Evolutionary conservation across 1,140 invertebrate genomes (phyloP), one percentile per base, ranked within the genome.

Genomic region (Capitella teleta): DNA sequence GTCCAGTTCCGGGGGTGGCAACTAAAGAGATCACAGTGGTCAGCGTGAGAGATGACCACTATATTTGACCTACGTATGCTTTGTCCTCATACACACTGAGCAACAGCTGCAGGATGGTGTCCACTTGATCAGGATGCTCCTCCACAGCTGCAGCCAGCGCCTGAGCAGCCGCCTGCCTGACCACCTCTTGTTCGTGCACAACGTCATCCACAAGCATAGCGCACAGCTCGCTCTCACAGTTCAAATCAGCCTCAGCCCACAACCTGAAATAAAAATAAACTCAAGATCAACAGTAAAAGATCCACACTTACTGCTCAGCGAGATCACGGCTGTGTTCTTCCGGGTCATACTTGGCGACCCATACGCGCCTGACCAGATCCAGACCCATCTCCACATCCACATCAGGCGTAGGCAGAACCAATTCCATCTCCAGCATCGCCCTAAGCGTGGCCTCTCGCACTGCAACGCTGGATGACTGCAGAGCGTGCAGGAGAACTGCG

Each of bases 1-100:
- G 70, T 98, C 92, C 41, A 90, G 67, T 64, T 84, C 82, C 4
- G 87, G 84, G 14, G 86, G 87, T 53, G 88, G 85, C 74, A 91
- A 79, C 79, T 84, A 40, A 21, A 16, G 38, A 10, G 25, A 24
- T 40, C 2, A 14, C 2, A 14, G 37, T 6, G 6, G 16, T 8
- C 5, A 21, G 25, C 21, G 19, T 8, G 19, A 40, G 38, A 5
- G 8, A 36, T 14, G 37, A 18, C 12, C 36, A 25, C 16, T 19
- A 24, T 25, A 5, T 43, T 24, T 14, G 42, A 64, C 74, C 74
- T 62, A 83, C 77, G 42, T 76, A 74, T 5, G 86, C 62, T 61
- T 86, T 85, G 21, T 87, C 80, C 25, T 80, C 73, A 65, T 96
- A 97, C 16, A 87, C 74, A 18, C 78, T 64, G 19, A 89, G 74